Evolutionary conservation across 2,797 vertebrate species (phyloP).

Genomic region (Cynodonichthys magdalenae): DNA sequence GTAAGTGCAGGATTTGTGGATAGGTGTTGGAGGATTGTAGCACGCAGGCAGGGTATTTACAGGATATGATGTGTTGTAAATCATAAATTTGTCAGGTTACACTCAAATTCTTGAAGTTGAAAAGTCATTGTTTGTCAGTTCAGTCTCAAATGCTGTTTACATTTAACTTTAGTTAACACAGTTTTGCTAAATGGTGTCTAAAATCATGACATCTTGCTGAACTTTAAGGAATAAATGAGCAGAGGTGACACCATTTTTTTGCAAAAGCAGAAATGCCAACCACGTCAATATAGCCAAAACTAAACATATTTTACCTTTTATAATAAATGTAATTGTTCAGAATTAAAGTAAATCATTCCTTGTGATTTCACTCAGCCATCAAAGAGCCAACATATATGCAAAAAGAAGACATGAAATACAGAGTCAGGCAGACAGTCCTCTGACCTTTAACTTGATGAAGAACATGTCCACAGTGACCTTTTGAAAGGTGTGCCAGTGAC

Average conservation of each 20-base stretch:
- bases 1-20: conserved; percentile 73
- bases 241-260: background rate
- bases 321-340: background rate
- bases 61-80: conserved; percentile 1
- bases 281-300: background rate
- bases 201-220: background rate
- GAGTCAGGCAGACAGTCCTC: conserved; percentile 29
- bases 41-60: background rate
- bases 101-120: background rate
- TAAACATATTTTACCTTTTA: background rate
- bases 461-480: conserved; percentile 60
- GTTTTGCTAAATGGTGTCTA: background rate
- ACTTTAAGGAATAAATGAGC: background rate
- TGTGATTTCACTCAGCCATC: conserved; percentile 3
- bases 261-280: background rate
- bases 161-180: background rate
- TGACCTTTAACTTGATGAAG: conserved; percentile 71
- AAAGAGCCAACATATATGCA: conserved; percentile 7
- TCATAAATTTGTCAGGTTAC: background rate
- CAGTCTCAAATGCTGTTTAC: background rate
- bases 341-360: background rate
- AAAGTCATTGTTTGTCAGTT: background rate
- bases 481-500: conserved; percentile 51
- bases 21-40: conserved; percentile 2
- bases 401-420: conserved; percentile 24